Conservation (phyloP, 1,140 invertebrate genomes). For the Trichonephila clavata region DNA sequence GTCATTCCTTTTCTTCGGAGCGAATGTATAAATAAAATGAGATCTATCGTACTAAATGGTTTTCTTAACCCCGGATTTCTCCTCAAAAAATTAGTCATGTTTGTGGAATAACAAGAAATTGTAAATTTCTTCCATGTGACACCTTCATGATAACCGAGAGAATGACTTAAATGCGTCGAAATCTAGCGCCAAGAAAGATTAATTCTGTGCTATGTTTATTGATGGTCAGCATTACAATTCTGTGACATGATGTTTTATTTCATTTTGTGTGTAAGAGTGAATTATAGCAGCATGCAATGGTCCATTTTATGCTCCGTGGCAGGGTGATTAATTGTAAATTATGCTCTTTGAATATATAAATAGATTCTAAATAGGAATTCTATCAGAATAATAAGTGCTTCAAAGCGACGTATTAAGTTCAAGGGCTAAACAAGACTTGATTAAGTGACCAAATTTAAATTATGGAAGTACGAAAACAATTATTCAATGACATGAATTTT, state of each 20-base stretch:
- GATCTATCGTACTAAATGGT: conserved; percentile 38
- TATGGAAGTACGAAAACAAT: background rate
- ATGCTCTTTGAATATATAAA: conserved; percentile 46
- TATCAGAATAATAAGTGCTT: background rate
- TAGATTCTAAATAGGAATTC: conserved; percentile 19
- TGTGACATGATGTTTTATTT: conserved; percentile 36
- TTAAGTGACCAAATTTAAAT: background rate
- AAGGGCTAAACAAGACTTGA: background rate
- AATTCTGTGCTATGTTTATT: conserved; percentile 48
- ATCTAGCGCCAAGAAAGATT: conserved; percentile 57
- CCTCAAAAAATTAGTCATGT: conserved; percentile 47
- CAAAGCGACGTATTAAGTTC: background rate
- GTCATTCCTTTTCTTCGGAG: conserved; percentile 38
- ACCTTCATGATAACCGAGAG: conserved; percentile 42
- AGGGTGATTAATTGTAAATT: conserved; percentile 51
- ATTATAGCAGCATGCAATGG: conserved; percentile 26
- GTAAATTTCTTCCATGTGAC: conserved; percentile 35
- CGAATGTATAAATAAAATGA: conserved; percentile 49
- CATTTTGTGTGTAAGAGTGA: background rate
- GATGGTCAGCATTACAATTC: conserved; percentile 55
- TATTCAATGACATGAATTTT: background rate
- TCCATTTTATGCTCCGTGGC: conserved; percentile 39
- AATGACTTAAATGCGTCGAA: conserved; percentile 58
- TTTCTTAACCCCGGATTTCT: conserved; percentile 74
- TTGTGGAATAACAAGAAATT: conserved; percentile 65